phyloP scores from a whole-genome alignment of 2,113 vertebrate genomes.

The Macaca nemestrina region DNA sequence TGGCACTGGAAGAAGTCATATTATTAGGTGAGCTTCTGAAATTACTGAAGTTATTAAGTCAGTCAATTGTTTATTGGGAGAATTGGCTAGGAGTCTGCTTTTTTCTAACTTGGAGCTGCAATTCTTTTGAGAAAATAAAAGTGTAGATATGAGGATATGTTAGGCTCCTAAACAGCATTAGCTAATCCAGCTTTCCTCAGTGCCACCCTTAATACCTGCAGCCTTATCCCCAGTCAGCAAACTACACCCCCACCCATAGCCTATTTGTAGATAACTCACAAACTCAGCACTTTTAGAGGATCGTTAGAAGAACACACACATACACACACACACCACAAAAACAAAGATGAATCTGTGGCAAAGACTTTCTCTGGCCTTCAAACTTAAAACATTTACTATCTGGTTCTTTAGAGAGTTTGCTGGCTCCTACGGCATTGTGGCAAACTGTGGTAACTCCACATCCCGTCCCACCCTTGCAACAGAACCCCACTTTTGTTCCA shows the following conservation, averaged over 20 bases:
- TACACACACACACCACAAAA: not conserved
- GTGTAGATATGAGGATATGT: too few relatives aligned
- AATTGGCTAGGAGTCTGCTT: not conserved
- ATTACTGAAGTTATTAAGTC: not conserved
- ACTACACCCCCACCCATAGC: not conserved
- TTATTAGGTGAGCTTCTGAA: not conserved
- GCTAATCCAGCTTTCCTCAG: not conserved
- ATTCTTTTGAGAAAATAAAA: not conserved
- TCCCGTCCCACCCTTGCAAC: not conserved
- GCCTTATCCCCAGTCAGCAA: not conserved
- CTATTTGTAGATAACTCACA: not conserved
- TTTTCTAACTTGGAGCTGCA: not conserved
- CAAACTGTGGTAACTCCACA: not conserved
- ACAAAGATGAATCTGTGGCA: not conserved
- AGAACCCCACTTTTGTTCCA: not conserved
- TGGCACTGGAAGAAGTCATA: not conserved
- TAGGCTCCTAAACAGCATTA: not conserved
- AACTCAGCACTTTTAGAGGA: not conserved
- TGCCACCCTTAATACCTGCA: fast-evolving
- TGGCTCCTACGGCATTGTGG: not conserved
- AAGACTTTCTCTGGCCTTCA: not conserved
- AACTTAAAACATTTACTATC: not conserved
- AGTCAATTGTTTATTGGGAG: not conserved
- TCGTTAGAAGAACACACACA: not conserved
- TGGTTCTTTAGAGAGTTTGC: not conserved